Base-by-base conservation (phyloP, 2,888 invertebrate species). In the Aphidius colemani region DNA sequence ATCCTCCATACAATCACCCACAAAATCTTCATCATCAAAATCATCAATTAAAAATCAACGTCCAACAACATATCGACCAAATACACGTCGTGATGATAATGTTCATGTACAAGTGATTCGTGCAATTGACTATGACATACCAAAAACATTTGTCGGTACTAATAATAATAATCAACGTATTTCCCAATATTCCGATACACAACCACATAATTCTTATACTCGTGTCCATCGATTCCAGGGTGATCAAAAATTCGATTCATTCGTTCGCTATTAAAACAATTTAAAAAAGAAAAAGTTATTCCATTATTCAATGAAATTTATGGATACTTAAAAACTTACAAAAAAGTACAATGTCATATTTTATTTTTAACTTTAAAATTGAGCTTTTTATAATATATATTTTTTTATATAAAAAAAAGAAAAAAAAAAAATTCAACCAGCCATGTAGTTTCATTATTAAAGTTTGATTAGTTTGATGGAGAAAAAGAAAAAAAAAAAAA, bases 31-130 rank as follows among this genome's bases (percentile, higher is more conserved):
- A 6, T 59, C 63, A 3, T 39, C 39, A 44, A 62, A 65, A 46
- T 45, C 65, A 40, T 46, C 61, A 2, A 53, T 63, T 5, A 11
- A 72, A 48, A 68, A 74, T 59, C 77, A 75, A 48, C 75, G 74
- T 61, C 75, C 81, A 45, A 81, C 81, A 43, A 81, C 81, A 9
- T 81, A 81, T 69, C 76, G 80, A 49, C 71, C 72, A 9, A 78
- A 78, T 40, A 75, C 74, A 13, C 78, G 77, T 53, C 76, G 75
- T n/a, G 76, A 75, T 63, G 76, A 77, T 68, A 73, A 73, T 11
- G 72, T 80, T 50, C 77, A 79, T 64, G 74, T 76, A 53, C 77
- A 79, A 65, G 74, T 76, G 53, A 69, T 78, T 10, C 78, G 75
- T 48, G 75, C 80, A 40, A 63, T 79, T 61, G 78, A 80, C 61